Percentiles rank a stretch among this genome's conserved stretches.
Conservation (phyloP, 2,888 invertebrate genomes). For the Adelphocoris suturalis region DNA sequence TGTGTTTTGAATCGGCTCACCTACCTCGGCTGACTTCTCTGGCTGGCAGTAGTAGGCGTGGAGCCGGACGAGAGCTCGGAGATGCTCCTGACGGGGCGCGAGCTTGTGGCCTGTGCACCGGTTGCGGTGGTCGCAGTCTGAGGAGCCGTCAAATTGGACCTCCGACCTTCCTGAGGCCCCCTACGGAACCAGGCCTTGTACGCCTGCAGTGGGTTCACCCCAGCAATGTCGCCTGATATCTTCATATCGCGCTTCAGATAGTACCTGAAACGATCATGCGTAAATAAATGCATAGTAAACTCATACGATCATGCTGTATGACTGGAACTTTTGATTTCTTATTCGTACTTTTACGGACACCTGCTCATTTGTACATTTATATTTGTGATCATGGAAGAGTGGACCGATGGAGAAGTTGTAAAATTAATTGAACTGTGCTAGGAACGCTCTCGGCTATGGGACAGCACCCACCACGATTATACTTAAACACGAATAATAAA, state of each 20-base stretch:
- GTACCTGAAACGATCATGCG: slow-evolving; percentile 29
- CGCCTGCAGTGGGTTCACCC: slow-evolving; percentile 41
- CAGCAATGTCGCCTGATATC: slow-evolving; percentile 29
- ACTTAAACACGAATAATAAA: no score
- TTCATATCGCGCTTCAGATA: slow-evolving; percentile 54
- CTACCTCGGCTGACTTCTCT: slow-evolving; percentile 46
- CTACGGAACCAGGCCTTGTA: slow-evolving; percentile 45
- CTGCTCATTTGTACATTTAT: no score
- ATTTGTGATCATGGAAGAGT: no score
- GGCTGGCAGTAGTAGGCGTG: slow-evolving; percentile 6
- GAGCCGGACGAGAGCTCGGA: slow-evolving; percentile 28
- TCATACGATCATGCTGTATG: no score
- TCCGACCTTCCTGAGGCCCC: slow-evolving; percentile 36
- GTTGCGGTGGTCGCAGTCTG: neutral
- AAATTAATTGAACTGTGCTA: no score
- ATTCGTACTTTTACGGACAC: no score
- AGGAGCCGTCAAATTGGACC: slow-evolving; percentile 21
- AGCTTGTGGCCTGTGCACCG: neutral
- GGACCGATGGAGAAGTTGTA: no score
- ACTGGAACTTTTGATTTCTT: no score
- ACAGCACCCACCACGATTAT: no score
- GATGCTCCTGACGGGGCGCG: slow-evolving; percentile 40
- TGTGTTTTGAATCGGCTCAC: neutral
- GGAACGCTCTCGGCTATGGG: no score
- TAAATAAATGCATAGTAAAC: no score